Percentiles rank a stretch among this genome's conserved stretches.
Conservation (phyloP, 2,113 vertebrate species). For the Leiothrix lutea region DNA sequence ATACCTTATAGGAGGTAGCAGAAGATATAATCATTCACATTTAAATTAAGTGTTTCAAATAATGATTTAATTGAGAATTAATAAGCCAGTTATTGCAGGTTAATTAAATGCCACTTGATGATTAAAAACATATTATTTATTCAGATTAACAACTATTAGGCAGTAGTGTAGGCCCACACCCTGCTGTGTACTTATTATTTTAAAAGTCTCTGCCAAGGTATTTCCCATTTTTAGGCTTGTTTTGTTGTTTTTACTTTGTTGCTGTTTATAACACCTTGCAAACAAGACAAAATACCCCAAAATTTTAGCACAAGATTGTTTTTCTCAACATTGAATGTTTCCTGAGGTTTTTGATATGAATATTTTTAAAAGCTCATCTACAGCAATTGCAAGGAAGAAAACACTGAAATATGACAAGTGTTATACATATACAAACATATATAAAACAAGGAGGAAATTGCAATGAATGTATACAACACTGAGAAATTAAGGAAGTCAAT, state of each 20-base stretch:
- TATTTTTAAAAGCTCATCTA: background rate
- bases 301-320: background rate
- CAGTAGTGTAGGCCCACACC: slow-evolving; percentile 25
- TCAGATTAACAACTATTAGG: slow-evolving; percentile 70
- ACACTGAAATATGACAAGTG: background rate
- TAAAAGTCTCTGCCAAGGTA: slow-evolving; percentile 26
- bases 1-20: background rate
- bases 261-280: background rate
- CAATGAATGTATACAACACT: background rate
- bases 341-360: background rate
- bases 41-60: slow-evolving; percentile 64
- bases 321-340: background rate
- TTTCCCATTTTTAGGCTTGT: slow-evolving; percentile 30
- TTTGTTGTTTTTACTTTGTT: background rate
- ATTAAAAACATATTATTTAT: slow-evolving; percentile 76
- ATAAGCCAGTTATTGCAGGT: slow-evolving; percentile 67
- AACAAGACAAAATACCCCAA: background rate
- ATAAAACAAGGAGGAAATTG: background rate
- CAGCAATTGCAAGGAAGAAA: background rate
- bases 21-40: slow-evolving; percentile 43
- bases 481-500: background rate
- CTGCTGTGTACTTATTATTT: slow-evolving; percentile 45
- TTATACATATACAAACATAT: background rate
- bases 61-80: slow-evolving; percentile 72
- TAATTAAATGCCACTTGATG: slow-evolving; percentile 72